phyloP scores from a whole-genome alignment of 2,797 vertebrate species.

The Peromyscus aztecus region DNA sequence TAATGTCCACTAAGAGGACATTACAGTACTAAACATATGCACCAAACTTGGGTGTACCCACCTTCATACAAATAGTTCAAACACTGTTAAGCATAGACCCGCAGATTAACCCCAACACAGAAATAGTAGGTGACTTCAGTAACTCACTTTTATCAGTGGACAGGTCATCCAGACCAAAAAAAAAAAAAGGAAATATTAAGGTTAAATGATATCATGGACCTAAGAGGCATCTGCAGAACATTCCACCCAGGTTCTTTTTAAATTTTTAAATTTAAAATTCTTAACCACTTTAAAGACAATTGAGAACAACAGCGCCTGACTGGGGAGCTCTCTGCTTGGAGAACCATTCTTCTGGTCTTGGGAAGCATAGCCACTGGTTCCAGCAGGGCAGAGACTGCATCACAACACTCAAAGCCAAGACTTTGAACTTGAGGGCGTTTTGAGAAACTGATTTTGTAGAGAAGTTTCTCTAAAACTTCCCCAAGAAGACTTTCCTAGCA shows the following conservation, averaged over 20 bases:
- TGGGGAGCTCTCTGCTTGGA: neutral
- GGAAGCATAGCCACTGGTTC: neutral
- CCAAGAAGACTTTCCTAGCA: rapidly evolving
- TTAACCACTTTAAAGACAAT: neutral
- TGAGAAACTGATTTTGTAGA: neutral
- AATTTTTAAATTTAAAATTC: neutral
- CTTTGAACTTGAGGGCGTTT: neutral
- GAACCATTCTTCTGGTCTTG: neutral
- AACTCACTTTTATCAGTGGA: neutral
- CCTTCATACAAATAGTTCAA: neutral
- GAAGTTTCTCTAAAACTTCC: neutral
- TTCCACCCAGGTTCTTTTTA: neutral
- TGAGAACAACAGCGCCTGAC: rapidly evolving
- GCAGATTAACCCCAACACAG: neutral
- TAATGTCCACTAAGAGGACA: neutral
- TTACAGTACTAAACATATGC: neutral
- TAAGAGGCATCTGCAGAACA: neutral
- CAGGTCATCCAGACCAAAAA: neutral
- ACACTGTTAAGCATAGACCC: neutral
- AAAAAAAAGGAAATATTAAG: neutral
- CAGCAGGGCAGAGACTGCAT: neutral
- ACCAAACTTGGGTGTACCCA: no score
- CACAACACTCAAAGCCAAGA: neutral
- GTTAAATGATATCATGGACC: neutral
- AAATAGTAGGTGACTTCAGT: neutral